Conservation (phyloP, 2,113 vertebrate species). For the Arothron firmamentum region DNA sequence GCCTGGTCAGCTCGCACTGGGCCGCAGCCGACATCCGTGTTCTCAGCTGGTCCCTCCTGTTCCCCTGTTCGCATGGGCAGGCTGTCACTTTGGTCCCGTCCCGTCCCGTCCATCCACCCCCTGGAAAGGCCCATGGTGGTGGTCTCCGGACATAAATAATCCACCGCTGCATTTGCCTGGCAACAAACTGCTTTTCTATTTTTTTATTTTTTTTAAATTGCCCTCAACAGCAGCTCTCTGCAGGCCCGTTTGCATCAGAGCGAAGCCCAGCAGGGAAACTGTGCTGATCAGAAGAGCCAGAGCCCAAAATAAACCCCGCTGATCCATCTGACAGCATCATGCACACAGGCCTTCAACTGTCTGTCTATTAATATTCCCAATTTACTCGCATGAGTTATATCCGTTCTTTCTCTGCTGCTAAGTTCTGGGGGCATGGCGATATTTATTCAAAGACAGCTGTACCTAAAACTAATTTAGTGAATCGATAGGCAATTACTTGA, state of each 20-base stretch:
- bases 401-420: neutral
- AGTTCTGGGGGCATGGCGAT: conserved; percentile 7
- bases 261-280: conserved; percentile 41
- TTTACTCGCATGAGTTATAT: conserved; percentile 2
- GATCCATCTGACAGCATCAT: conserved; percentile 19
- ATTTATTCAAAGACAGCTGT: conserved; percentile 2
- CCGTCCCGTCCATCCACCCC: neutral
- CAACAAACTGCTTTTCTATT: neutral
- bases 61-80: conserved; percentile 16
- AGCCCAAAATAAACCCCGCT: conserved; percentile 38
- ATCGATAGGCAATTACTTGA: conserved; percentile 56
- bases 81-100: conserved; percentile 23
- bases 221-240: neutral
- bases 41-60: conserved; percentile 17
- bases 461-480: conserved; percentile 15
- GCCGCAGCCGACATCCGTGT: conserved; percentile 26
- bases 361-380: conserved; percentile 22
- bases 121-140: neutral
- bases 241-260: neutral
- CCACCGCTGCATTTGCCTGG: neutral
- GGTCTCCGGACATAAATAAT: neutral
- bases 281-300: conserved; percentile 33
- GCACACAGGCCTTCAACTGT: conserved; percentile 27
- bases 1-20: conserved; percentile 30
- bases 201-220: conserved; percentile 1